Percentiles rank a stretch among this genome's conserved stretches.
These are phyloP conservation scores for Belonocnema kinseyi DNA, from an alignment of 1,140 invertebrate species.

Conservation along the genomic window DNA sequence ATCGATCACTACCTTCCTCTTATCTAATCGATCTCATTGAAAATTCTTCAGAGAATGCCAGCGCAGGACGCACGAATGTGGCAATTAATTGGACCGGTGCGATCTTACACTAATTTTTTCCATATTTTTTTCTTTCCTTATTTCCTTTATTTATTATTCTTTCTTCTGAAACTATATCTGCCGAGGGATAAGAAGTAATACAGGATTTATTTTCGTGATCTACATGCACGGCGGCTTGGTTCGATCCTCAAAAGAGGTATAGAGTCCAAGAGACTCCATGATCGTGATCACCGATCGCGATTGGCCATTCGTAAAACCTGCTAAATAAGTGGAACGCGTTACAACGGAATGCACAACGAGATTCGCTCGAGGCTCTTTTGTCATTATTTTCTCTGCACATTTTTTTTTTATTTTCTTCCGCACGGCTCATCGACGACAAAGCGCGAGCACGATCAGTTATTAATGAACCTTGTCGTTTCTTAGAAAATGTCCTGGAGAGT, in stretches of 20 bases:
- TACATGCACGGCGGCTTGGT: slow-evolving; percentile 1
- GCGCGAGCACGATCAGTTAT: not conserved
- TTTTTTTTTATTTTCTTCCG: not conserved
- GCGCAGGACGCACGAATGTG: not conserved
- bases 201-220: slow-evolving; percentile 10
- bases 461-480: not conserved
- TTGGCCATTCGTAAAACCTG: slow-evolving; percentile 17
- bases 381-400: slow-evolving; percentile 1
- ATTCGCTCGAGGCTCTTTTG: slow-evolving; percentile 7
- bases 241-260: not conserved
- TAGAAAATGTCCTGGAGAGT: not conserved
- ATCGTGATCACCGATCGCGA: slow-evolving; percentile 15
- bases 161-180: not conserved
- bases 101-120: not conserved
- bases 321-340: slow-evolving; percentile 27
- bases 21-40: slow-evolving; percentile 3
- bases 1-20: not conserved
- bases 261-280: not conserved
- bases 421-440: not conserved
- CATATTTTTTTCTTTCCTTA: not conserved
- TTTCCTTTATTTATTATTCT: not conserved
- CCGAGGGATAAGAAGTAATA: not conserved
- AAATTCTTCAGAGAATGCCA: not conserved
- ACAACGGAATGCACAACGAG: slow-evolving; percentile 7
- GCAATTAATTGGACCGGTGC: not conserved